phyloP scores from a whole-genome alignment of 2,888 invertebrate species.

The Escarpia spicata region DNA sequence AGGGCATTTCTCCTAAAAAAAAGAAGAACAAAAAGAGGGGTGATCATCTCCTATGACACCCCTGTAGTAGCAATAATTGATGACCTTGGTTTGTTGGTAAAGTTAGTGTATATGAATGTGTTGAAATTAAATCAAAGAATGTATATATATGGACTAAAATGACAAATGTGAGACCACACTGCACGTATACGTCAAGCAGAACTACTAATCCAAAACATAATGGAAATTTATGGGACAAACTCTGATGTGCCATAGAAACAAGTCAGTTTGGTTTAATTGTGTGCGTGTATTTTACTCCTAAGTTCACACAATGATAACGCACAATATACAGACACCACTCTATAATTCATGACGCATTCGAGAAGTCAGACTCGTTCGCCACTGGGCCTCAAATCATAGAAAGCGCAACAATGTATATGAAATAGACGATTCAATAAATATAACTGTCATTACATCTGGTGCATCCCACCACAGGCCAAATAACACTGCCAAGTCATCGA shows the following conservation, averaged over 20 bases:
- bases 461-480: background rate
- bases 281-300: background rate
- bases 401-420: background rate
- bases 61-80: no score
- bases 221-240: background rate
- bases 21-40: no score
- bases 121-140: background rate
- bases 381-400: background rate
- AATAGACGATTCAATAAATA: background rate
- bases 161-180: background rate
- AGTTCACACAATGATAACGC: background rate
- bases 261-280: background rate
- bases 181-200: background rate
- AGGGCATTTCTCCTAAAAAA: no score
- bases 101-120: background rate
- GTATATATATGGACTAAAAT: background rate
- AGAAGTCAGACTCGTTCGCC: no score
- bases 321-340: background rate
- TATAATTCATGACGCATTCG: no score
- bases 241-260: background rate
- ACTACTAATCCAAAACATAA: background rate
- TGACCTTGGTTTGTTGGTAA: background rate
- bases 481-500: background rate
- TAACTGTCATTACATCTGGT: background rate
- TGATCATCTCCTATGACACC: no score